These are phyloP conservation scores for Holacanthus passer DNA, from an alignment of 2,113 vertebrate species.

Conservation along the genomic window DNA sequence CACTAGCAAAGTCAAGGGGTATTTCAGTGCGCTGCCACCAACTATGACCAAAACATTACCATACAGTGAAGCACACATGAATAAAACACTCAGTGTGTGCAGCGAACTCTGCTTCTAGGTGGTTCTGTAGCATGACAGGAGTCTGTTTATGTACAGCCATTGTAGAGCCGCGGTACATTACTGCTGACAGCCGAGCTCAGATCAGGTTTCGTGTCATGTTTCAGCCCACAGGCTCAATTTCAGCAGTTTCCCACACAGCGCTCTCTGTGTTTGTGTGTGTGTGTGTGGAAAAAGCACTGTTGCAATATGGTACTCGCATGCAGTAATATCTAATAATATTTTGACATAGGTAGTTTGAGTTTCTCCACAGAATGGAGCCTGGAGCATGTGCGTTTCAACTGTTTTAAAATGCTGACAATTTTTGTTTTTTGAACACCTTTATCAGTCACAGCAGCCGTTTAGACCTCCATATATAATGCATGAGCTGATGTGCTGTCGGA, in stretches of 20 bases:
- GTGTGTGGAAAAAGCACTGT: not conserved
- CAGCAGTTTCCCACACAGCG: conserved; percentile 41
- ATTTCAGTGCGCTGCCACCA: not conserved
- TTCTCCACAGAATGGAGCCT: not conserved
- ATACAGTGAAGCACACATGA: not conserved
- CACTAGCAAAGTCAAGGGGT: conserved; percentile 35
- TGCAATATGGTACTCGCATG: not conserved
- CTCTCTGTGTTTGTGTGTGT: not conserved
- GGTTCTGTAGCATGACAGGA: not conserved
- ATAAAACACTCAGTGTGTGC: not conserved
- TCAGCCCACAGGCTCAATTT: conserved; percentile 41
- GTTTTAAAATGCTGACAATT: conserved; percentile 12
- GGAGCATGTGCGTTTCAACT: not conserved
- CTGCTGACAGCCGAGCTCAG: not conserved
- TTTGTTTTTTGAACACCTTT: conserved; percentile 5
- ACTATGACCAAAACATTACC: conserved; percentile 9
- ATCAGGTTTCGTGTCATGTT: conserved; percentile 61
- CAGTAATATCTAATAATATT: not conserved
- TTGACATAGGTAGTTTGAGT: not conserved
- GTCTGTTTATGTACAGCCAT: conserved; percentile 1
- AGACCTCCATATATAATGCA: not conserved
- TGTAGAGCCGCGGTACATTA: not conserved
- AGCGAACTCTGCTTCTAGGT: not conserved
- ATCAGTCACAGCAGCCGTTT: not conserved
- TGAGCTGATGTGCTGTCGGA: not conserved